Conservation (phyloP, 1,140 invertebrate species). For the Catajapyx aquilonaris region DNA sequence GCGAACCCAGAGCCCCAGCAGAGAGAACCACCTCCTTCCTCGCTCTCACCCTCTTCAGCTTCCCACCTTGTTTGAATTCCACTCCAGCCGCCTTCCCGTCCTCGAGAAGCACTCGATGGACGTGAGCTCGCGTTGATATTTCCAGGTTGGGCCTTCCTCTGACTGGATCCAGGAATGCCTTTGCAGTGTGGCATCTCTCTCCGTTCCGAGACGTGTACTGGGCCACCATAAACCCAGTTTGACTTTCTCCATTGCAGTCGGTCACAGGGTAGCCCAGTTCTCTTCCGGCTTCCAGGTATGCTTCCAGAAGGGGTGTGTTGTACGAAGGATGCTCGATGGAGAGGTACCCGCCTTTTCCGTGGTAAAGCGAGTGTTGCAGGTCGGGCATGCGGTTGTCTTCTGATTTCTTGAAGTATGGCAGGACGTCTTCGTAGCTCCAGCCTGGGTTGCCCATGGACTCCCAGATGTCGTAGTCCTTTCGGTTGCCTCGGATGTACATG, state of each 20-base stretch:
- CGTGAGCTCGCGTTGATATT: slow-evolving; percentile 47
- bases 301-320: slow-evolving; percentile 11
- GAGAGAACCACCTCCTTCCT: slow-evolving; percentile 56
- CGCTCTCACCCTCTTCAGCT: slow-evolving; percentile 36
- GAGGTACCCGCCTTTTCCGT: slow-evolving; percentile 14
- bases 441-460: slow-evolving; percentile 25
- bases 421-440: slow-evolving; percentile 29
- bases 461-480: slow-evolving; percentile 33
- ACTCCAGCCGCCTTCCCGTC: slow-evolving; percentile 48
- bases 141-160: slow-evolving; percentile 47
- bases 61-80: slow-evolving; percentile 43
- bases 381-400: slow-evolving; percentile 16
- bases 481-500: slow-evolving; percentile 32
- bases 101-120: slow-evolving; percentile 52
- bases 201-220: slow-evolving; percentile 64
- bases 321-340: slow-evolving; percentile 13
- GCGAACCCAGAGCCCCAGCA: slow-evolving; percentile 51
- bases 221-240: slow-evolving; percentile 56
- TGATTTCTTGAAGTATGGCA: slow-evolving; percentile 23
- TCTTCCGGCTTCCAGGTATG: slow-evolving; percentile 21
- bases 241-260: slow-evolving; percentile 20
- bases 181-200: slow-evolving; percentile 50
- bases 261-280: slow-evolving; percentile 20
- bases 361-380: slow-evolving; percentile 11
- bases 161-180: slow-evolving; percentile 57